Conservation (phyloP, 2,113 vertebrate genomes). For the Nothoprocta perdicaria region DNA sequence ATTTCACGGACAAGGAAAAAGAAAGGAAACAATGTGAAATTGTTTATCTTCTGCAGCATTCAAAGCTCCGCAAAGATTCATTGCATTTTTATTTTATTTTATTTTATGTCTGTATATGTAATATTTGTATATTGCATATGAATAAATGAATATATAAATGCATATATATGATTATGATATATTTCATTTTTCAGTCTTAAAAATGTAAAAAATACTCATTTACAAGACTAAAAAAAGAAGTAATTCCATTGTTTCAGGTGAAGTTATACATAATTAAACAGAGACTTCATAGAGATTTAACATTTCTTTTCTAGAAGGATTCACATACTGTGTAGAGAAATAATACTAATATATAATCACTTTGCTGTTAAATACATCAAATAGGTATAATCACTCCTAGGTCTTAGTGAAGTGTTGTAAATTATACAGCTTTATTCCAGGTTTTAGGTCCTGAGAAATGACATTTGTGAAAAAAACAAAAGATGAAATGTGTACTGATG, state of each 20-base stretch:
- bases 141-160: no score
- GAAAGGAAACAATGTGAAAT: fast-evolving
- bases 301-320: neutral
- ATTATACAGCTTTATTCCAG: neutral
- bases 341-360: neutral
- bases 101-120: neutral
- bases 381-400: fast-evolving
- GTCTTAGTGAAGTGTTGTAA: neutral
- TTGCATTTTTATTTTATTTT: neutral
- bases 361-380: neutral
- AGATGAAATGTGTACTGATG: neutral
- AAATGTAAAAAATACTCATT: neutral
- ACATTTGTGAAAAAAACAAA: neutral
- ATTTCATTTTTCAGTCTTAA: neutral
- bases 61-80: neutral
- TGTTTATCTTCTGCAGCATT: neutral
- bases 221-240: neutral
- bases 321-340: neutral
- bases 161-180: neutral
- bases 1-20: neutral
- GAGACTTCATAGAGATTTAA: neutral
- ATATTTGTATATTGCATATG: neutral
- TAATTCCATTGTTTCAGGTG: neutral
- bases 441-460: neutral
- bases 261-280: neutral